Evolutionary conservation across 2,113 vertebrate genomes (phyloP), one percentile per base, ranked within the genome.

Genomic region (Halichoerus grypus): DNA sequence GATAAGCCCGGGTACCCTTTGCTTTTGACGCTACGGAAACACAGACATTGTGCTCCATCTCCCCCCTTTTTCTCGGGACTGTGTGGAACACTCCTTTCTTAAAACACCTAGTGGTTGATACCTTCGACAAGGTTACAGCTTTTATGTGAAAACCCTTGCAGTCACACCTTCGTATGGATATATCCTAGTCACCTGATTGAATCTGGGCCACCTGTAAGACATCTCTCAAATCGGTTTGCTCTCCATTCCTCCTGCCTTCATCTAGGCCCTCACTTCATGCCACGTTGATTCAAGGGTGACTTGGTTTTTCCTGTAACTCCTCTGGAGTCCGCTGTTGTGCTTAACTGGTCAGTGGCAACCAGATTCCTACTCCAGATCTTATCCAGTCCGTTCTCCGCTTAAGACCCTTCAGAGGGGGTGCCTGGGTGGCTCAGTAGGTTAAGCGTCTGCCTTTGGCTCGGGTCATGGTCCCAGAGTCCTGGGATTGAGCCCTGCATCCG

Each of bases 141-240:
- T 92, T 94, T 96, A 72, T 63, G 36, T 95, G 72, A 95, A 92
- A 95, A n/a, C 28, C 57, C 82, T 59, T 82, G 69, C 36, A 46
- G 77, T 69, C 33, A 93, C 26, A 95, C 63, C 22, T 88, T 89
- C 92, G 31, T 61, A 49, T 82, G 39, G n/a, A n/a, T 92, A n/a
- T 26, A 57, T 18, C n/a, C 33, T 86, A 71, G 22, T 85, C 79
- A 92, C 72, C 24, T 77, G 59, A 81, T 65, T 82, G 36, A 95
- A 77, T 39, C 76, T 82, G 80, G 83, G 85, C 87, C 80, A 96
- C 65, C 61, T 90, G 53, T 46, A 88, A 95, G 95, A 51, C 46
- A 86, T 91, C 51, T 82, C 65, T 96, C 46, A 88, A 91, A 53
- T 94, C 12, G 82, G 36, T 95, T 90, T 97, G 65, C 57, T 88